Evolutionary conservation across 2,888 invertebrate genomes (phyloP).

Genomic region (Hirudinaria manillensis): DNA sequence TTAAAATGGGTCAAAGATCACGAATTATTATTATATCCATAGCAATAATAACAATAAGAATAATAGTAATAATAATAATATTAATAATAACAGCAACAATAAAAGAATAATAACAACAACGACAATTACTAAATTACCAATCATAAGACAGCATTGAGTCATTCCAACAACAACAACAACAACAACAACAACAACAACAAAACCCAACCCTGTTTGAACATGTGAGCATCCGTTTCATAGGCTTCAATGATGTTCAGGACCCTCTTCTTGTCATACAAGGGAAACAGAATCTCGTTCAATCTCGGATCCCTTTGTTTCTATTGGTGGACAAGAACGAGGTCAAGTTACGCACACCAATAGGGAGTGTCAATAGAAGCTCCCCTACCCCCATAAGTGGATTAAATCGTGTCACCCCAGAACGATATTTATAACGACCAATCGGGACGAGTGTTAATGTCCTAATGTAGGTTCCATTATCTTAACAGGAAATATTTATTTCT

Average conservation of each 20-base stretch:
- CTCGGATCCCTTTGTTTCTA: slow-evolving; percentile 91
- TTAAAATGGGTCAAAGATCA: not conserved
- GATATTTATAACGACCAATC: not conserved
- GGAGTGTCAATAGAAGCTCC: not conserved
- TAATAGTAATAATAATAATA: not conserved
- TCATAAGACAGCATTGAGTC: slow-evolving; percentile 65
- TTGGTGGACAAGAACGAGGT: slow-evolving; percentile 34
- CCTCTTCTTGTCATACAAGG: slow-evolving; percentile 87
- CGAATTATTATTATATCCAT: not conserved
- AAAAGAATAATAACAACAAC: not conserved
- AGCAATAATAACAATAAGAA: slow-evolving; percentile 2
- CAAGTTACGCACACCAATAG: not conserved
- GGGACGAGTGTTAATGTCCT: not conserved
- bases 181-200: slow-evolving; percentile 95
- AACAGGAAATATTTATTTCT: slow-evolving; percentile 66
- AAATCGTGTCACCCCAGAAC: not conserved
- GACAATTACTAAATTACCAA: not conserved
- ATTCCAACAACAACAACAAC: slow-evolving; percentile 94
- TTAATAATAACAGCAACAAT: not conserved
- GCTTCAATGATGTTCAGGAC: slow-evolving; percentile 85
- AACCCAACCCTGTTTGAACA: slow-evolving; percentile 58
- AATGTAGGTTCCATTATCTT: slow-evolving; percentile 58
- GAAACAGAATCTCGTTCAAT: slow-evolving; percentile 95
- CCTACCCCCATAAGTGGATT: not conserved
- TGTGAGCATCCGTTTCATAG: slow-evolving; percentile 79